Evolutionary conservation across 1,140 invertebrate species (phyloP).

Genomic region (Xylocopa sonorina): DNA sequence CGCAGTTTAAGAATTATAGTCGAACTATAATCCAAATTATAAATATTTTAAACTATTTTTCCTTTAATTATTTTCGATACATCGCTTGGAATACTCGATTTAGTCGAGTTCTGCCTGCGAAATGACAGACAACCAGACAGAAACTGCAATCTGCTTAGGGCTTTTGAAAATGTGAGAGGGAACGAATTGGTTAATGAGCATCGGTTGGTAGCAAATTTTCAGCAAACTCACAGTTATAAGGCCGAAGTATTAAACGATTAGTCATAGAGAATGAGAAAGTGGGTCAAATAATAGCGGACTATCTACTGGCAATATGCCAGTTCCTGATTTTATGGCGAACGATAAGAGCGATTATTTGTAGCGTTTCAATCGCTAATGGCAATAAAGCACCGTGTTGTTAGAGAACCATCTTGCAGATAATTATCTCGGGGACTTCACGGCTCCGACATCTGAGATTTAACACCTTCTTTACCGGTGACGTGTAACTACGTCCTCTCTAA

Average conservation of each 20-base stretch:
- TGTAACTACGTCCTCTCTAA: neutral
- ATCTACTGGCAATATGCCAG: neutral
- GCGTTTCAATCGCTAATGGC: neutral
- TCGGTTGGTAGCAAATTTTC: neutral
- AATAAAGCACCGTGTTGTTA: neutral
- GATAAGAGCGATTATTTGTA: conserved; percentile 14
- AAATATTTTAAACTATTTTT: too few species aligned
- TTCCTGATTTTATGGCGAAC: conserved; percentile 23
- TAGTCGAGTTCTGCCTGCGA: too few species aligned
- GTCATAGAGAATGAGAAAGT: conserved; percentile 41
- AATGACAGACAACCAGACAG: too few species aligned
- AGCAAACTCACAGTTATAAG: conserved; percentile 1
- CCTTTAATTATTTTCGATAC: too few species aligned
- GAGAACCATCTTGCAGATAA: neutral
- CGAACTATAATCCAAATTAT: too few species aligned
- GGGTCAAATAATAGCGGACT: conserved; percentile 33
- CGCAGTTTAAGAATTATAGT: too few species aligned
- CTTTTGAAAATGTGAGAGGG: too few species aligned
- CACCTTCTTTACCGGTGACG: neutral
- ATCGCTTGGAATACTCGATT: too few species aligned
- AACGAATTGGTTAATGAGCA: too few species aligned
- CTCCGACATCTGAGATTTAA: neutral
- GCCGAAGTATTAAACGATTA: conserved; percentile 33
- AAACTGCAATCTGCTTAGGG: too few species aligned
- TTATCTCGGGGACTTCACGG: neutral